Conservation (phyloP, 2,113 vertebrate genomes). For the Cavia aperea region DNA sequence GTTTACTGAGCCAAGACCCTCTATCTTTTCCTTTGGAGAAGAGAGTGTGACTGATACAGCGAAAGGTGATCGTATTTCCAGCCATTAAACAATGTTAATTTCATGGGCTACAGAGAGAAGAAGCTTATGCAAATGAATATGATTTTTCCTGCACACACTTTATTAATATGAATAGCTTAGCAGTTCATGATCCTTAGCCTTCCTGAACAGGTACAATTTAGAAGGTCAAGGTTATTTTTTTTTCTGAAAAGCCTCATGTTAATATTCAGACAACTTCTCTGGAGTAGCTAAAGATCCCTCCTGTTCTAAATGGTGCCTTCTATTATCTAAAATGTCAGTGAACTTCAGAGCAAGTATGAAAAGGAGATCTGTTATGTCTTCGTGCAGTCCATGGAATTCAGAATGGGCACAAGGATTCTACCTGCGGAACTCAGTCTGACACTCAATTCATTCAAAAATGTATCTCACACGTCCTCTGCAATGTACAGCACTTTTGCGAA, state of each 20-base stretch:
- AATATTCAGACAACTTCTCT: conserved; percentile 37
- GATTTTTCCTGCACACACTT: conserved; percentile 43
- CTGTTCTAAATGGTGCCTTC: conserved; percentile 8
- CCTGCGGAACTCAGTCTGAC: background rate
- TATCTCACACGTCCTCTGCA: background rate
- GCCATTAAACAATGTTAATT: conserved; percentile 68
- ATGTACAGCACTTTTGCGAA: background rate
- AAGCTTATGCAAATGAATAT: conserved; percentile 60
- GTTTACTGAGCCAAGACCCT: conserved; percentile 56
- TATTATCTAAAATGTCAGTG: conserved; percentile 13
- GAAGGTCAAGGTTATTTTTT: conserved; percentile 56
- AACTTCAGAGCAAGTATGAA: conserved; percentile 10
- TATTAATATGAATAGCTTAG: conserved; percentile 58
- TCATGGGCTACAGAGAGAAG: conserved; percentile 61
- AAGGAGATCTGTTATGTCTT: conserved; percentile 3
- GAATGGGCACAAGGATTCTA: background rate
- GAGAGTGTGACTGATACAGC: conserved; percentile 11
- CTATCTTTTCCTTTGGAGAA: conserved; percentile 46
- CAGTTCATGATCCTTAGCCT: conserved; percentile 38
- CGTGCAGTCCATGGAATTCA: conserved; percentile 13
- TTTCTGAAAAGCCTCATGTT: conserved; percentile 25
- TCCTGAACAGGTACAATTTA: conserved; percentile 27
- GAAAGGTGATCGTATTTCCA: conserved; percentile 62
- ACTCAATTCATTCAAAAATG: background rate
- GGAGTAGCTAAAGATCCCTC: background rate